These are phyloP conservation scores for Phataginus tricuspis DNA, from an alignment of 2,797 vertebrate species.

Conservation along the genomic window DNA sequence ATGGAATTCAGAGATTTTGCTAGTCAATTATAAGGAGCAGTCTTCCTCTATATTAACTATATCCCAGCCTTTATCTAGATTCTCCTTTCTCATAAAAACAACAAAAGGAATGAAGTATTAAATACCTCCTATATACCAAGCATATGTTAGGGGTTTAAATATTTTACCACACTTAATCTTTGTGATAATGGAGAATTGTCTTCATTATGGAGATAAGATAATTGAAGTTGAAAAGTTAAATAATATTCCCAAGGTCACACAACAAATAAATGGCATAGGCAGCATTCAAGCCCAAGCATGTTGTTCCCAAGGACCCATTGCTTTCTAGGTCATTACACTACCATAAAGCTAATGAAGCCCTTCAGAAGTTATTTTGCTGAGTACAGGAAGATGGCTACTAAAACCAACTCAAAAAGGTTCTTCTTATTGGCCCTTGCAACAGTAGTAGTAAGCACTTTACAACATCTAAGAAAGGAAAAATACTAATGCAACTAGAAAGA, in stretches of 20 bases:
- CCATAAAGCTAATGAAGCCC: background rate
- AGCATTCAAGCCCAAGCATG: background rate
- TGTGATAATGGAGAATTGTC: background rate
- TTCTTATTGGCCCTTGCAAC: constrained; percentile 11
- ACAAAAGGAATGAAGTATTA: constrained; percentile 1
- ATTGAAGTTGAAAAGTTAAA: background rate
- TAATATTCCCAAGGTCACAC: background rate
- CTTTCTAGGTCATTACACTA: background rate
- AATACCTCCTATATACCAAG: background rate
- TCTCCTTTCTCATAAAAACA: constrained; percentile 14
- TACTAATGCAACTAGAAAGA: constrained; percentile 32
- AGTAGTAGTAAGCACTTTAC: constrained; percentile 44
- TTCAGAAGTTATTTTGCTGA: constrained; percentile 36
- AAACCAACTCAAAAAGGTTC: background rate
- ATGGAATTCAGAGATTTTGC: background rate
- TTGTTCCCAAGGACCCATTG: background rate
- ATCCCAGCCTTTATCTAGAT: background rate
- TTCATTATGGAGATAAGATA: background rate
- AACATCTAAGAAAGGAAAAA: constrained; percentile 22
- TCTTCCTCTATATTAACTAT: background rate
- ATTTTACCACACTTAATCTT: constrained; percentile 19
- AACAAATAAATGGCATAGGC: background rate
- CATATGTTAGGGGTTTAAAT: background rate
- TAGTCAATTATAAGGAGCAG: background rate
- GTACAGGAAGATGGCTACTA: background rate